These are phyloP conservation scores for Dysmachus trigonus DNA, from an alignment of 2,888 invertebrate genomes.

Conservation along the genomic window DNA sequence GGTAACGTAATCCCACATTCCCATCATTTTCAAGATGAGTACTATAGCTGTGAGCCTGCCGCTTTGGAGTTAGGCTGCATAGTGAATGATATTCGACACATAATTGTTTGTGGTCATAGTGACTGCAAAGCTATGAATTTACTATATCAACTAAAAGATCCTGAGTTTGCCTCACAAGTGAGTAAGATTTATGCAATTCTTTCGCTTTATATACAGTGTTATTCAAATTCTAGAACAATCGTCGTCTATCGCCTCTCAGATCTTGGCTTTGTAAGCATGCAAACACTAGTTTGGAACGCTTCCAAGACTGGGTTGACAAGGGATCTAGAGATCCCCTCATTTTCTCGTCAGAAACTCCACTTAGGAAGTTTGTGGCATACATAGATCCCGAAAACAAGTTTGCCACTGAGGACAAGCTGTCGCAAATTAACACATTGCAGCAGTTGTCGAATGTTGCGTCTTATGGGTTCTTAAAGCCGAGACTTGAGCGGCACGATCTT, in stretches of 20 bases:
- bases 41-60: constrained; percentile 94
- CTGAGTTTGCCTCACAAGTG: constrained; percentile 77
- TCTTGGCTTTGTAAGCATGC: constrained; percentile 93
- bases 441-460: constrained; percentile 93
- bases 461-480: constrained; percentile 86
- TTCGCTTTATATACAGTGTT: background rate
- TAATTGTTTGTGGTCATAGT: constrained; percentile 96
- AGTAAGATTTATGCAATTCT: constrained; percentile 51
- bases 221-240: constrained; percentile 67
- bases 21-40: constrained; percentile 84
- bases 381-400: constrained; percentile 94
- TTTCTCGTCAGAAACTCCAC: constrained; percentile 87
- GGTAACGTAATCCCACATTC: constrained; percentile 95
- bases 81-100: constrained; percentile 87
- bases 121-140: constrained; percentile 99
- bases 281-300: constrained; percentile 81
- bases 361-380: constrained; percentile 89
- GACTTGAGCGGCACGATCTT: constrained; percentile 81
- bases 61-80: constrained; percentile 95
- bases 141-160: constrained; percentile 81
- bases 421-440: constrained; percentile 92
- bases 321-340: constrained; percentile 75
- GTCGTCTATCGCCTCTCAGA: constrained; percentile 85
- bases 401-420: constrained; percentile 88
- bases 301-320: constrained; percentile 73